Base-by-base conservation (phyloP, 1,140 invertebrate genomes). In the Vanessa tameamea region DNA sequence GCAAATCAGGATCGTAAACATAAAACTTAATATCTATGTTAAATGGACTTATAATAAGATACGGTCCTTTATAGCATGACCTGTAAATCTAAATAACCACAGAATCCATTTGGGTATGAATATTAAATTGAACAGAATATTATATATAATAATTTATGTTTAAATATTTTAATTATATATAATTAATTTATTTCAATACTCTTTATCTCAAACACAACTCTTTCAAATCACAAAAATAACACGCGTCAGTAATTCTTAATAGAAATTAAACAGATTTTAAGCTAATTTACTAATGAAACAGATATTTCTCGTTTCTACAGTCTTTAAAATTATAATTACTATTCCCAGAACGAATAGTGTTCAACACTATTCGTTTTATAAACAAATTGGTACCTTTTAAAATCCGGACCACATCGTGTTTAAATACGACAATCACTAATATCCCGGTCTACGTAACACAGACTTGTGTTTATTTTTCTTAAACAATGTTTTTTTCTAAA, bases 281-380 rank as follows among this genome's bases (percentile, higher is more conserved):
- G 15, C n/a, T 53, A 53, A 53, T 53, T 12, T 12, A 13, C 55
- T 31, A 57, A 57, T 26, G 4, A 26, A 26, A 57, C 55, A 53
- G 51, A n/a, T 16, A 15, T 53, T 16, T 16, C 47, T 48, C 11
- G 47, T 15, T 12, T 48, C 47, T 48, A 13, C 11, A 48, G 47
- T 48, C 11, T 13, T 63, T 69, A 76, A 77, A 72, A 73, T 61
- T 73, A 73, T 65, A 69, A 65, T 72, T 72, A 72, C 51, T 9
- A 43, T 70, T 73, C 57, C 66, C 65, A 50, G 63, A 53, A n/a
- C n/a, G n/a, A n/a, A n/a, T n/a, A n/a, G n/a, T n/a, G n/a, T n/a
- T n/a, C 69, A 77, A 67, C 76, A 68, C 64, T 23, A 51, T 69
- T 37, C 64, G 72, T 73, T 70, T 73, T 57, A 48, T 65, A 47